These are phyloP conservation scores for Cantharis rufa DNA, from an alignment of 2,888 invertebrate genomes.

Conservation along the genomic window DNA sequence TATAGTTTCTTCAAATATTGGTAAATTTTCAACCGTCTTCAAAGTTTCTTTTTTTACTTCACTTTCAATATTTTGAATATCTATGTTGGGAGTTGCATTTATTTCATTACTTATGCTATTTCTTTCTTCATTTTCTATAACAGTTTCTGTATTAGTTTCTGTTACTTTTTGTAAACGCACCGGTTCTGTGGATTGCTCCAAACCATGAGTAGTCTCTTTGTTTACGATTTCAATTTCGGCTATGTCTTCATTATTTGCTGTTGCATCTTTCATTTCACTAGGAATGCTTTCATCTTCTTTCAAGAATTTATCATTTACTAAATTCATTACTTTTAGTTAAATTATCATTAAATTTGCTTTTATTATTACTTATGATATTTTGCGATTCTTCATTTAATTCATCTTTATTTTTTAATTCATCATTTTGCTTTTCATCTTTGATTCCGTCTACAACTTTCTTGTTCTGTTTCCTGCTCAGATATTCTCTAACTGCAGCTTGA, in stretches of 20 bases:
- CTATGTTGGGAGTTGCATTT: background rate
- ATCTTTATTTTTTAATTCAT: background rate
- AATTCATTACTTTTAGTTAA: background rate
- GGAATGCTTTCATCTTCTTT: background rate
- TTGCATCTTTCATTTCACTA: background rate
- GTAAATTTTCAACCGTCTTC: background rate
- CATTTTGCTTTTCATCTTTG: background rate
- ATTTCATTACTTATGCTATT: background rate
- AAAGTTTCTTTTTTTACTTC: background rate
- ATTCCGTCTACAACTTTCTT: background rate
- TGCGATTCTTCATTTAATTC: too few species aligned
- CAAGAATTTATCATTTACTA: too few species aligned
- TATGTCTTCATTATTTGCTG: background rate
- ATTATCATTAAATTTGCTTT: background rate
- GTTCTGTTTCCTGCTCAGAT: constrained; percentile 57
- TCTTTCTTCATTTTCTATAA: background rate
- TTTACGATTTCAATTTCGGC: background rate
- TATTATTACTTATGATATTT: background rate
- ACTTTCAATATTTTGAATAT: background rate
- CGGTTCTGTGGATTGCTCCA: background rate
- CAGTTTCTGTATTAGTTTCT: background rate
- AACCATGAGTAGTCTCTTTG: background rate
- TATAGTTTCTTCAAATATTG: background rate
- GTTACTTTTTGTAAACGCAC: background rate
- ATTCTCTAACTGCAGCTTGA: constrained; percentile 69